These are phyloP conservation scores for Saturnia pavonia DNA, from an alignment of 2,888 invertebrate species.

Conservation along the genomic window DNA sequence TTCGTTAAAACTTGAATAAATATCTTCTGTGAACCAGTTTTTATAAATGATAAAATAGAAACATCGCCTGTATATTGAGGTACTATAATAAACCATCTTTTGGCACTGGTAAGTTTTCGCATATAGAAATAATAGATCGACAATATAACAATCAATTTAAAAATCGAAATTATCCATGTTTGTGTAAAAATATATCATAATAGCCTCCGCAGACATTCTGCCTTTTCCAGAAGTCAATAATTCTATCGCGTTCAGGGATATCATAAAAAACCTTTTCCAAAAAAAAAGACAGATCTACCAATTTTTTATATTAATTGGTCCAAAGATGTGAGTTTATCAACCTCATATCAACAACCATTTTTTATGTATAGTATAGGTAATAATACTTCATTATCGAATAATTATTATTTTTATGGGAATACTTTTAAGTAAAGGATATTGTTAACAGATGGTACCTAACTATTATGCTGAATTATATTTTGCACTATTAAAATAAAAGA, in stretches of 20 bases:
- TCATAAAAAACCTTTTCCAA: too few species aligned
- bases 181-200: neutral
- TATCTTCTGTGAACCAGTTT: neutral
- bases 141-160: too few species aligned
- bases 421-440: neutral
- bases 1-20: neutral
- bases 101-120: neutral
- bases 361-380: too few species aligned
- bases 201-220: neutral
- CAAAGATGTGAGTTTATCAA: too few species aligned
- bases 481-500: conserved; percentile 1
- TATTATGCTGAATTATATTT: neutral
- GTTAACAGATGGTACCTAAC: neutral
- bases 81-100: neutral
- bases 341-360: too few species aligned
- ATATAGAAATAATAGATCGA: neutral
- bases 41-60: neutral
- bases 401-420: neutral
- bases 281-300: too few species aligned
- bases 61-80: too few species aligned
- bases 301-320: too few species aligned
- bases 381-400: neutral
- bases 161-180: too few species aligned
- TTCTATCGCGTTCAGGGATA: too few species aligned
- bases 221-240: too few species aligned